Conservation (phyloP, 2,113 vertebrate species). For the Nesogale talazaci region DNA sequence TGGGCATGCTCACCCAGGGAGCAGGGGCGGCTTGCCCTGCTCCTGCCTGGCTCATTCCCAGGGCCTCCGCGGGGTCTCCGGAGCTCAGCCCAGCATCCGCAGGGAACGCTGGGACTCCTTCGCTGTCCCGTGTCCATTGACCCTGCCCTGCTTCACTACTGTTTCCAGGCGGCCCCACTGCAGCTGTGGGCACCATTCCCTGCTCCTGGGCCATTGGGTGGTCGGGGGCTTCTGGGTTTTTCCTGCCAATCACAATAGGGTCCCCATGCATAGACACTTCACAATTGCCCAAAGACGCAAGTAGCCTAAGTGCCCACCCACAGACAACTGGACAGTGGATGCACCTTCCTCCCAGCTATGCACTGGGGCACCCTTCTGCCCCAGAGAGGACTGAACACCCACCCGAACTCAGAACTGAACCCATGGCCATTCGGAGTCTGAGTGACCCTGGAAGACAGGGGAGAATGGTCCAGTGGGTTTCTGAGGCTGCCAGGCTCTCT, state of each 20-base stretch:
- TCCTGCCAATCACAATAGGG: not conserved
- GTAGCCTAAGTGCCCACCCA: not conserved
- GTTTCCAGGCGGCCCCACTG: rapidly evolving
- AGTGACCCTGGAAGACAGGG: too few relatives aligned
- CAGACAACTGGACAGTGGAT: not conserved
- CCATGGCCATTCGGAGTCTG: too few relatives aligned
- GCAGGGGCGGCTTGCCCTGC: rapidly evolving
- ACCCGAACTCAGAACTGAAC: not conserved
- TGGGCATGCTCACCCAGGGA: too few relatives aligned
- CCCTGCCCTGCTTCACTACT: rapidly evolving
- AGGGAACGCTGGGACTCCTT: rapidly evolving
- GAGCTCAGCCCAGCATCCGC: rapidly evolving
- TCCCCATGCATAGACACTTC: not conserved
- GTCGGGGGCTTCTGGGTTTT: not conserved
- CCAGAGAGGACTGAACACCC: not conserved
- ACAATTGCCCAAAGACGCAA: not conserved
- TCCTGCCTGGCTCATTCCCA: rapidly evolving
- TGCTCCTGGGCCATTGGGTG: rapidly evolving
- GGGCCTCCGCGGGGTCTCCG: rapidly evolving
- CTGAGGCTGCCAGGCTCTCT: too few relatives aligned
- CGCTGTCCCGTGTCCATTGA: rapidly evolving
- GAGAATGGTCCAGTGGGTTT: too few relatives aligned
- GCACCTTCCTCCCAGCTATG: not conserved
- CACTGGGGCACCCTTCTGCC: not conserved
- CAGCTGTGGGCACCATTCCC: rapidly evolving